Evolutionary conservation across 37 sponge, comb jelly and placozoan species (phyloP).

Genomic region (Cliona cf. orientalis): DNA sequence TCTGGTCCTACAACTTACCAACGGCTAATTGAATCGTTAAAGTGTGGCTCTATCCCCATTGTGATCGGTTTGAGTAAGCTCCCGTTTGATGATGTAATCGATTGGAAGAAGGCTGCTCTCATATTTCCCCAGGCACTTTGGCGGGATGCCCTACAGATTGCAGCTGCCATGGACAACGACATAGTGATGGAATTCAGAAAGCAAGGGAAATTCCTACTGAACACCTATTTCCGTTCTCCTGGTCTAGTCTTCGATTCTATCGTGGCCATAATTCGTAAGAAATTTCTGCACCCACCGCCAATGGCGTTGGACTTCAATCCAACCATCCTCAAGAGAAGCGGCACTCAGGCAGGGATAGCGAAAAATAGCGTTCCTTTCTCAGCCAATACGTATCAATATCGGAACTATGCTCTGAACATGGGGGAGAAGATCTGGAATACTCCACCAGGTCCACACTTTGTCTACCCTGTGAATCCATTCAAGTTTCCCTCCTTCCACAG

Average conservation of each 20-base stretch:
- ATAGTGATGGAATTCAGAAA: neutral
- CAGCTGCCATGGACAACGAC: neutral
- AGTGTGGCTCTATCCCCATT: constrained; percentile 66
- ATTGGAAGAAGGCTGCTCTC: constrained; percentile 61
- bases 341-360: no score
- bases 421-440: no score
- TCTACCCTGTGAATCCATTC: no score
- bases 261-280: no score
- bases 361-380: no score
- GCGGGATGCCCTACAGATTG: neutral
- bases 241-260: neutral
- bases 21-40: constrained; percentile 58
- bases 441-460: no score
- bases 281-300: no score
- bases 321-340: no score
- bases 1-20: neutral
- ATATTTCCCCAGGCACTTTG: neutral
- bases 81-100: constrained; percentile 65
- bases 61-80: constrained; percentile 38
- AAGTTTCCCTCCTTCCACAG: no score
- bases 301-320: no score
- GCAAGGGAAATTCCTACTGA: neutral
- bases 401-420: no score
- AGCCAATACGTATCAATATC: no score
- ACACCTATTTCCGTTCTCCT: neutral